Base-by-base conservation (phyloP, 92 coral and sea anemone genomes). In the Palythoa caribaeorum region DNA sequence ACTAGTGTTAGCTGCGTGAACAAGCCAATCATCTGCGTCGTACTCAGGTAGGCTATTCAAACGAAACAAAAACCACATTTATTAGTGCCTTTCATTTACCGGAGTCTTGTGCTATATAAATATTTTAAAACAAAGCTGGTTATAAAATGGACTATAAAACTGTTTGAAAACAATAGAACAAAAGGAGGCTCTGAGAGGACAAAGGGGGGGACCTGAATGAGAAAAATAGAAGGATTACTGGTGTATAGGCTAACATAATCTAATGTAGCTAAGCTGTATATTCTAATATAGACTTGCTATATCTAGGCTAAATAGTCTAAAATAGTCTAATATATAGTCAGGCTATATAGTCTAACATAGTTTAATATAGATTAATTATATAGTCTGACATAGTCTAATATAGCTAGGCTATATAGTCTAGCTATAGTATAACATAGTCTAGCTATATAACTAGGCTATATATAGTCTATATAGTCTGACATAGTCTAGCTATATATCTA, bases 1-100 rank as follows among this genome's bases (percentile, higher is more conserved):
- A 38, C 17, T 8, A 4, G 86, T 81, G 20, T 68, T 71, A 10
- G 86, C 52, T 48, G 75, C 74, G 62, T 66, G 86, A 68, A 81
- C 21, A 35, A 21, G 86, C 86, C 86, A 81, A 76, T 81, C 76
- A 37, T 81, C 76, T 20, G 13, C 86, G 21, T 69, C 86, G 16
- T 44, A 81, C n/a, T 68, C 73, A 7, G 73, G 17, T 1, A 80
- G 73, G 16, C 76, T 48, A 59, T 19, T 21, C 38, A 38, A 15
- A 79, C 9, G 55, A 79, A 17, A 62, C 10, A 39, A 60, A 5
- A 6, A 79, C 59, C 3, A 17, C 19, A 78, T 20, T 52, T 28
- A 28, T 20, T 17, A 77, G 6, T 17, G 28, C 16, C 5, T 9
- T 17, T 15, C 53, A 19, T 77, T 57, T 57, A n/a, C 28, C n/a